Percentiles rank a stretch among this genome's conserved stretches.
Evolutionary conservation across 2,888 invertebrate species (phyloP).

Genomic region (Pyrochroa serraticornis): DNA sequence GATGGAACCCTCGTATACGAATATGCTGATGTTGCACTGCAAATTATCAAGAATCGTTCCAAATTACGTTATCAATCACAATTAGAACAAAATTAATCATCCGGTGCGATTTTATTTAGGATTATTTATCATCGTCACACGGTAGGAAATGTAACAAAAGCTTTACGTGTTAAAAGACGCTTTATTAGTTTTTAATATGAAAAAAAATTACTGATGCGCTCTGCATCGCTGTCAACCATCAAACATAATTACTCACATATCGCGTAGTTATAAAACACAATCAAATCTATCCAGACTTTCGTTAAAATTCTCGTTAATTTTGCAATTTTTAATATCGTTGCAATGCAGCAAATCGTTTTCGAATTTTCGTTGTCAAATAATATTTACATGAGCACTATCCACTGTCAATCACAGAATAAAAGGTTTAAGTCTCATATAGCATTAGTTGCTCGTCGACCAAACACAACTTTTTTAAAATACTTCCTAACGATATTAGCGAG

Average conservation of each 20-base stretch:
- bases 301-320: no score
- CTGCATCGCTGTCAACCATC: constrained; percentile 5
- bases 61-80: constrained; percentile 31
- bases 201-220: constrained; percentile 1
- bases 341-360: no score
- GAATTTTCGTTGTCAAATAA: no score
- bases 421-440: no score
- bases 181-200: constrained; percentile 29
- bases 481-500: no score
- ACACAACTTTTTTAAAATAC: no score
- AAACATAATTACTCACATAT: constrained; percentile 5
- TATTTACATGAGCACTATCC: no score
- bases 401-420: no score
- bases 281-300: background rate
- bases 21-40: constrained; percentile 19
- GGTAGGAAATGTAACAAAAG: constrained; percentile 28
- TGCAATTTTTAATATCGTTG: no score
- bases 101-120: constrained; percentile 25
- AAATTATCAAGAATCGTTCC: constrained; percentile 28
- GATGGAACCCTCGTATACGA: constrained; percentile 12
- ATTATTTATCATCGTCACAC: constrained; percentile 31
- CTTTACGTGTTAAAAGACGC: constrained; percentile 25
- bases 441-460: no score
- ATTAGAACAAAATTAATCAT: constrained; percentile 31
- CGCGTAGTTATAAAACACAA: background rate